Conservation (phyloP, 2,888 invertebrate species). For the Acleris emargana region DNA sequence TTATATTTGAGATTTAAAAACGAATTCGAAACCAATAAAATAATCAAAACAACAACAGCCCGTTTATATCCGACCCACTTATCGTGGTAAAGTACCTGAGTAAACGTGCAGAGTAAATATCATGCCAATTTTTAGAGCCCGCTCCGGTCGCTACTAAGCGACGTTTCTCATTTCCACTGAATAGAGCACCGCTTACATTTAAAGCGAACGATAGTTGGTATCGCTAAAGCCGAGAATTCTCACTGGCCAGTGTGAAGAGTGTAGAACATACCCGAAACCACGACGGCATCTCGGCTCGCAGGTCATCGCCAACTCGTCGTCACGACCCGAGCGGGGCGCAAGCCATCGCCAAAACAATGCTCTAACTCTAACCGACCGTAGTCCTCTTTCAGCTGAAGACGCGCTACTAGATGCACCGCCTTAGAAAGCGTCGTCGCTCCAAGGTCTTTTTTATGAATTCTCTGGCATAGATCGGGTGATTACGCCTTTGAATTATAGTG, state of each 20-base stretch:
- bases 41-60: conserved; percentile 2
- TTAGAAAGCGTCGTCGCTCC: conserved; percentile 64
- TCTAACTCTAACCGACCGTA: conserved; percentile 45
- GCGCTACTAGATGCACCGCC: conserved; percentile 62
- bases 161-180: conserved; percentile 20
- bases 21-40: not conserved
- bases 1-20: not conserved
- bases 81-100: not conserved
- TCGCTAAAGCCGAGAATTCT: conserved; percentile 52
- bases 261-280: conserved; percentile 72
- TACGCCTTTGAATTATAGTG: conserved; percentile 57
- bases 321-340: conserved; percentile 50
- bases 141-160: conserved; percentile 41
- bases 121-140: conserved; percentile 16
- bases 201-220: conserved; percentile 18
- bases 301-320: conserved; percentile 68
- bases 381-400: conserved; percentile 63
- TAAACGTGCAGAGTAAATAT: not conserved
- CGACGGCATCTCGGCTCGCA: conserved; percentile 62
- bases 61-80: not conserved
- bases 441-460: conserved; percentile 70
- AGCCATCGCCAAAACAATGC: conserved; percentile 49
- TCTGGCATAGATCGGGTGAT: conserved; percentile 73
- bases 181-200: conserved; percentile 39
- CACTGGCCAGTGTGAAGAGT: conserved; percentile 43